phyloP scores from a whole-genome alignment of 2,113 vertebrate species.

The Pelobates fuscus region DNA sequence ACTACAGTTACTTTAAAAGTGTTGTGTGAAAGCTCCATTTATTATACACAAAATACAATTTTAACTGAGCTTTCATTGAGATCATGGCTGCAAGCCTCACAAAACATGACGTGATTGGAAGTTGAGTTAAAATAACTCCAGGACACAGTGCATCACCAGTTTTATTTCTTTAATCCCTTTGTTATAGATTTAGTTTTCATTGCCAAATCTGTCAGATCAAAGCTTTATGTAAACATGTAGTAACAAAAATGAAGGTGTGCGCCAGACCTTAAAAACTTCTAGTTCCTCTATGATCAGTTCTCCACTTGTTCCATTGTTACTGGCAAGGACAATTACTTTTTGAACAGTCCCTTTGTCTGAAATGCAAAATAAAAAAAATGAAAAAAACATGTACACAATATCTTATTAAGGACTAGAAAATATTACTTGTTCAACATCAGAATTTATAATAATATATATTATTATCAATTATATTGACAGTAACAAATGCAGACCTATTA shows the following conservation, averaged over 20 bases:
- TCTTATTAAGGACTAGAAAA: not conserved
- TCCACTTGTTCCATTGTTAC: conserved; percentile 81
- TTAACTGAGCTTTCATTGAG: conserved; percentile 9
- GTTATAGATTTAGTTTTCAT: conserved; percentile 49
- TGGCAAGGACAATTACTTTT: conserved; percentile 91
- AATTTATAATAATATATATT: too few relatives aligned
- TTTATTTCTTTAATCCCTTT: conserved; percentile 53
- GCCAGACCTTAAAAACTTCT: conserved; percentile 93
- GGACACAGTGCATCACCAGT: conserved; percentile 43
- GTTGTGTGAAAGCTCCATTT: too few relatives aligned
- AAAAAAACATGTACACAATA: not conserved
- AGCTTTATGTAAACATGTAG: conserved; percentile 52
- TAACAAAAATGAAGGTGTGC: conserved; percentile 35
- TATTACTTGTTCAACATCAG: not conserved
- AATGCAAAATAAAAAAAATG: conserved; percentile 24
- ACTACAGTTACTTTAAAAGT: not conserved
- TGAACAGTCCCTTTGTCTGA: conserved; percentile 92
- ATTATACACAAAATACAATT: too few relatives aligned
- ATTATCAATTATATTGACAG: too few relatives aligned
- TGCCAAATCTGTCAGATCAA: conserved; percentile 53
- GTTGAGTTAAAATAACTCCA: not conserved
- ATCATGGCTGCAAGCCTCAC: conserved; percentile 7
- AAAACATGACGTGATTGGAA: conserved; percentile 31
- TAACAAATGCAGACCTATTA: too few relatives aligned
- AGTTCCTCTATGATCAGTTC: conserved; percentile 96